Conservation (phyloP, 2,888 invertebrate species). For the Chrysopilus asiliformis region DNA sequence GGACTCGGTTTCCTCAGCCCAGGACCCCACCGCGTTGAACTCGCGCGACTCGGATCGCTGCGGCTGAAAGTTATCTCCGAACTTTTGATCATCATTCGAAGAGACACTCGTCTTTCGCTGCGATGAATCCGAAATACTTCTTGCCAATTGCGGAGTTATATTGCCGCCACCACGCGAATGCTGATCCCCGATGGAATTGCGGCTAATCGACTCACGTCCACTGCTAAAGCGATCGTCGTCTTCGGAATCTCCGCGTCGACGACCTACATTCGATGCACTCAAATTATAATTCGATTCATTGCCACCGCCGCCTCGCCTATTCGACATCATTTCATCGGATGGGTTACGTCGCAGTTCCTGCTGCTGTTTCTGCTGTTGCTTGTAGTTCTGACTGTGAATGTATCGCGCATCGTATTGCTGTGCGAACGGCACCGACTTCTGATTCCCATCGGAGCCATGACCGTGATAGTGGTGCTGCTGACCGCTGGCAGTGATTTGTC, state of each 20-base stretch:
- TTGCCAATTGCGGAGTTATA: conserved; percentile 24
- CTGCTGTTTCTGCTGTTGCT: conserved; percentile 14
- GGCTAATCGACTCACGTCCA: conserved; percentile 16
- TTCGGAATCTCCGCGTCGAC: conserved; percentile 20
- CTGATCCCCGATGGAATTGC: conserved; percentile 17
- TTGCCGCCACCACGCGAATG: conserved; percentile 17
- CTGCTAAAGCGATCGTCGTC: conserved; percentile 20
- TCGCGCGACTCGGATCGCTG: conserved; percentile 16
- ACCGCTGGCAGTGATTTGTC: conserved; percentile 20
- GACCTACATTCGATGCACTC: conserved; percentile 1
- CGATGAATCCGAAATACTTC: conserved; percentile 37
- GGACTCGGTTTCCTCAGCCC: conserved; percentile 39
- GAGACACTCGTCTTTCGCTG: conserved; percentile 36
- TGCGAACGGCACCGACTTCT: conserved; percentile 20
- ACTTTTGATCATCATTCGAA: conserved; percentile 27
- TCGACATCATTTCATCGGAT: conserved; percentile 15
- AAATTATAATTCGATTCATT: background rate
- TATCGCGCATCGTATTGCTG: conserved; percentile 25
- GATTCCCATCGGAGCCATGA: conserved; percentile 10
- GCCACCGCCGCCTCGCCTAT: conserved; percentile 3
- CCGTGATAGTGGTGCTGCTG: conserved; percentile 16
- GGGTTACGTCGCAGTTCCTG: conserved; percentile 15
- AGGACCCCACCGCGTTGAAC: conserved; percentile 24
- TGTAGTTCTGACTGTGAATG: conserved; percentile 16
- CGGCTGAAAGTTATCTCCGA: conserved; percentile 17